Evolutionary conservation across 2,113 vertebrate genomes (phyloP).

Genomic region (Grus americana): DNA sequence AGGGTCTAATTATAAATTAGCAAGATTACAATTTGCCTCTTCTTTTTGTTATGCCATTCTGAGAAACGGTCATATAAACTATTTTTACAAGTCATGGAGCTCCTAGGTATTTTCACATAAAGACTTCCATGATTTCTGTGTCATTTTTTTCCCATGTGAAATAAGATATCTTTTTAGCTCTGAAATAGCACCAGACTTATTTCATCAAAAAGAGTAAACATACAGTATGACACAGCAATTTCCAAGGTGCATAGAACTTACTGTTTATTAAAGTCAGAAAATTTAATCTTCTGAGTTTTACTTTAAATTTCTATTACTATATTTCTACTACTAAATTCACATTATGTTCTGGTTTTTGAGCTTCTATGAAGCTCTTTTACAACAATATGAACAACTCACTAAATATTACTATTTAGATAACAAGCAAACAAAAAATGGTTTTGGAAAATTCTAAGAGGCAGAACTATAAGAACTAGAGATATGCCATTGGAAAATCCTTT

Average conservation of each 20-base stretch:
- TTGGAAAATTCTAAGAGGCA: background rate
- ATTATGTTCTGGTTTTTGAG: no score
- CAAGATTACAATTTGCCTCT: background rate
- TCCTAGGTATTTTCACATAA: background rate
- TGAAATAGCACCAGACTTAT: background rate
- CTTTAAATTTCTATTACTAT: background rate
- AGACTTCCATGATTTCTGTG: background rate
- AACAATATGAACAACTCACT: background rate
- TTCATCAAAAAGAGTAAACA: background rate
- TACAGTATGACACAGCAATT: background rate
- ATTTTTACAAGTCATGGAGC: background rate
- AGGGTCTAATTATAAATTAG: background rate
- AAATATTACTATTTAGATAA: background rate
- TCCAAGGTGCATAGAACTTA: background rate
- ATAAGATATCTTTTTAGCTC: background rate
- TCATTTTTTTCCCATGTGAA: background rate
- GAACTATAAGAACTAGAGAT: background rate
- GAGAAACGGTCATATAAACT: background rate
- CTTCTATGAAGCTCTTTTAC: no score
- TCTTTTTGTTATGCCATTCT: background rate
- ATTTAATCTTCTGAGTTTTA: background rate
- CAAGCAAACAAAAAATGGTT: no score
- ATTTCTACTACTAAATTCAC: background rate
- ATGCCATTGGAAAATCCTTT: background rate
- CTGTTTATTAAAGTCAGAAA: background rate